Evolutionary conservation across 2,888 invertebrate genomes (phyloP).

Genomic region (Xanthia togata): DNA sequence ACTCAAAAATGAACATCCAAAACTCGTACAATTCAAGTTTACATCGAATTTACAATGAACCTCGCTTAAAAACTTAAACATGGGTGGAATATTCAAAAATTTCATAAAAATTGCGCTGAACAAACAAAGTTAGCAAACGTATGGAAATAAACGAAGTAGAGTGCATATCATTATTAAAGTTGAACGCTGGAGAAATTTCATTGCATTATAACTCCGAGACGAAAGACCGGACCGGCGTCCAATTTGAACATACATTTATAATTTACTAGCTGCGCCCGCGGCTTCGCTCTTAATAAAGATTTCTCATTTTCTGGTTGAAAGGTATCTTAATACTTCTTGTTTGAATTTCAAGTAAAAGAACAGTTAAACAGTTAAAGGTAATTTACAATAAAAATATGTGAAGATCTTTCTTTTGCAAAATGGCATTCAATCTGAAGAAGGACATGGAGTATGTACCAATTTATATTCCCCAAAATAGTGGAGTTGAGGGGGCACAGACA

Average conservation of each 20-base stretch:
- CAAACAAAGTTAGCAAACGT: conserved; percentile 36
- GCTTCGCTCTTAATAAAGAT: conserved; percentile 8
- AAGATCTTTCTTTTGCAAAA: background rate
- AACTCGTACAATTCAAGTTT: background rate
- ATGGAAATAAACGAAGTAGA: conserved; percentile 27
- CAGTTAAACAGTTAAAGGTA: too few species aligned
- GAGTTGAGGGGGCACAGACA: background rate
- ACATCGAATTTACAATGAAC: background rate
- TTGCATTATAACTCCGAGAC: conserved; percentile 53
- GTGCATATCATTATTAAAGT: conserved; percentile 48
- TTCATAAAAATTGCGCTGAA: conserved; percentile 2
- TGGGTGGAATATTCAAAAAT: conserved; percentile 9
- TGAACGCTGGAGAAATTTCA: conserved; percentile 43
- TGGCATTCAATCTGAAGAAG: background rate
- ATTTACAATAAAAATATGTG: background rate
- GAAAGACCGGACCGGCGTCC: conserved; percentile 37
- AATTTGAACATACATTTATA: conserved; percentile 49
- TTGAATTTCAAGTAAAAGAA: conserved; percentile 18
- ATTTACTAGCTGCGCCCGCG: conserved; percentile 28
- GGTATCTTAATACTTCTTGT: conserved; percentile 13
- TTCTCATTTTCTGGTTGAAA: conserved; percentile 20
- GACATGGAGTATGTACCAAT: background rate
- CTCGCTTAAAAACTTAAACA: conserved; percentile 8
- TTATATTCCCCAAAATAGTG: background rate
- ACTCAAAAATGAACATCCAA: background rate